Conservation (phyloP, 2,888 invertebrate species). For the Gastrophysa polygoni region DNA sequence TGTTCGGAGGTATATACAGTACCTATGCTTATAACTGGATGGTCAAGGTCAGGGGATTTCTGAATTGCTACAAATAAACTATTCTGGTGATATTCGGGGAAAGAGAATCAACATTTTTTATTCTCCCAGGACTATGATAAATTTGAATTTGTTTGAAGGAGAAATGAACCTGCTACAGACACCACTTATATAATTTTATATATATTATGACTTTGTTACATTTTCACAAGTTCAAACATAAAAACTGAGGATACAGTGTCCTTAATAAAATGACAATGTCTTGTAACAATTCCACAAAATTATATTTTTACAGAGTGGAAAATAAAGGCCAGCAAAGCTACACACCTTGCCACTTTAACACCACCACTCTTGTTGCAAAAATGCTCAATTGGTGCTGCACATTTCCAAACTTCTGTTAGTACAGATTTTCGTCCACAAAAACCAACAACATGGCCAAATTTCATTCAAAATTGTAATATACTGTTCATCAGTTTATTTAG, state of each 20-base stretch:
- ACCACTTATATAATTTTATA: constrained; percentile 20
- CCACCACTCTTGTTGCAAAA: constrained; percentile 21
- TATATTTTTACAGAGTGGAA: neutral
- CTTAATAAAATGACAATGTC: constrained; percentile 1
- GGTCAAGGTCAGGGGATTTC: too few species aligned
- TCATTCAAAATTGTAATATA: constrained; percentile 43
- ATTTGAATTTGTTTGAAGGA: neutral
- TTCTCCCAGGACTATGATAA: too few species aligned
- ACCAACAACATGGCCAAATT: constrained; percentile 20
- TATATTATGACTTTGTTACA: constrained; percentile 33
- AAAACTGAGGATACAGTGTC: constrained; percentile 27
- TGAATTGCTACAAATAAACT: too few species aligned
- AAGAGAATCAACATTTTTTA: too few species aligned
- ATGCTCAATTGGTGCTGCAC: constrained; percentile 32
- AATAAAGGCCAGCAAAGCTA: neutral
- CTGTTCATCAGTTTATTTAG: constrained; percentile 45
- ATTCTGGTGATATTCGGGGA: too few species aligned
- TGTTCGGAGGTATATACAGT: too few species aligned
- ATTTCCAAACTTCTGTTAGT: constrained; percentile 35
- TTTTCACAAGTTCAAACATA: constrained; percentile 42
- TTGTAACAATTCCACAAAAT: neutral
- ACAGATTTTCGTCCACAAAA: constrained; percentile 33
- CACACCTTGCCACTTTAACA: neutral
- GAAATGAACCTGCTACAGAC: neutral
- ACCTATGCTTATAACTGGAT: too few species aligned